phyloP scores from a whole-genome alignment of 2,113 vertebrate genomes.

The Leuciscus idus region DNA sequence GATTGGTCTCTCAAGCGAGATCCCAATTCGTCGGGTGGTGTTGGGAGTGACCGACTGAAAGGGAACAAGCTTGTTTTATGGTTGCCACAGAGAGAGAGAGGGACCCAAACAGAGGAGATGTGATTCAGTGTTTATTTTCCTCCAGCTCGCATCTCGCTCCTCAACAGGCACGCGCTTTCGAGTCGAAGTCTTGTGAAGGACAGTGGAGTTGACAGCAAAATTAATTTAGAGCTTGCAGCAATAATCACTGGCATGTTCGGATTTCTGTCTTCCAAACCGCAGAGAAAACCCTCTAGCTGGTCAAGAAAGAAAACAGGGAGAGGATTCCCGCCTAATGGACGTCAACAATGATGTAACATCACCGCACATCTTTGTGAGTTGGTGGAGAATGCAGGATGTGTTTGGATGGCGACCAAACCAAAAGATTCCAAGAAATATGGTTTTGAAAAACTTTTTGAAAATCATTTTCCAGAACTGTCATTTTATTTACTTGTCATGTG shows the following conservation, averaged over 20 bases:
- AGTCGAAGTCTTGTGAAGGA: conserved; percentile 54
- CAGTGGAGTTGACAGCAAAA: conserved; percentile 69
- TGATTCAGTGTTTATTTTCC: conserved; percentile 67
- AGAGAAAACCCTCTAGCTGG: conserved; percentile 61
- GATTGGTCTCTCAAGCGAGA: no score
- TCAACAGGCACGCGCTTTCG: conserved; percentile 60
- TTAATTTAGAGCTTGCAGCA: conserved; percentile 66
- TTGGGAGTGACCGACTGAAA: no score
- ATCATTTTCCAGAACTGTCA: no score
- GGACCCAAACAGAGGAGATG: conserved; percentile 67
- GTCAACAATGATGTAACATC: conserved; percentile 51
- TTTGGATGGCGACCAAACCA: conserved; percentile 6
- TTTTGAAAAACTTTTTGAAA: no score
- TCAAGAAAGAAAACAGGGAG: conserved; percentile 61
- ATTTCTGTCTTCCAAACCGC: conserved; percentile 65
- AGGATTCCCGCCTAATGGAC: conserved; percentile 66
- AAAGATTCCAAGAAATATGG: no score
- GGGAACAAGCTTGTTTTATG: conserved; percentile 64
- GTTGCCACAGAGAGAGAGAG: conserved; percentile 66
- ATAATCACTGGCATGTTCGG: conserved; percentile 66
- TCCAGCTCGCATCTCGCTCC: conserved; percentile 36
- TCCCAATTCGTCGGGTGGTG: no score
- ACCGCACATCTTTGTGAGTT: neutral
- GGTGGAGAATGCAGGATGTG: neutral
- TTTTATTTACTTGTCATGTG: no score